Conservation (phyloP, 2,797 vertebrate species). For the Poeciliopsis turneri region DNA sequence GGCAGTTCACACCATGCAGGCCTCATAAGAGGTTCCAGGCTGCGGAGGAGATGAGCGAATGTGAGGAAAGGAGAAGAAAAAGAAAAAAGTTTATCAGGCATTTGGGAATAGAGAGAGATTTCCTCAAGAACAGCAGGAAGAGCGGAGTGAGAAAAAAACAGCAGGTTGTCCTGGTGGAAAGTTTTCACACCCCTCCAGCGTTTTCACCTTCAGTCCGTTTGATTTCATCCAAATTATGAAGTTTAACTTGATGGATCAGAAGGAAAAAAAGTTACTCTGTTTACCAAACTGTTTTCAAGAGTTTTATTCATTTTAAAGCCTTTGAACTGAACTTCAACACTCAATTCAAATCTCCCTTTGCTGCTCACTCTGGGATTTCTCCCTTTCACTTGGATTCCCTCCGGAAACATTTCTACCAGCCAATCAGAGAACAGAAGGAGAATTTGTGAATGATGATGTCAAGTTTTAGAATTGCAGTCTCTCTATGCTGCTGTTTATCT, state of each 20-base stretch:
- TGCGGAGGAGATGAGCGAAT: slow-evolving; percentile 42
- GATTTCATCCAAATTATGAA: background rate
- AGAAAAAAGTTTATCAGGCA: slow-evolving; percentile 41
- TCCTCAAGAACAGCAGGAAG: slow-evolving; percentile 34
- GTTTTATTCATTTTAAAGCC: background rate
- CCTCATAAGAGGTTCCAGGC: slow-evolving; percentile 62
- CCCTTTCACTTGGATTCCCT: too few relatives aligned
- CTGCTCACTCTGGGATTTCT: too few relatives aligned
- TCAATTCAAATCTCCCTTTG: too few relatives aligned
- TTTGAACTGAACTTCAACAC: background rate
- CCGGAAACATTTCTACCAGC: too few relatives aligned
- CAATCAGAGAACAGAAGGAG: too few relatives aligned
- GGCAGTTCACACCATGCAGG: slow-evolving; percentile 69
- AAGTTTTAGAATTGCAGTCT: too few relatives aligned
- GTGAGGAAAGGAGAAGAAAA: slow-evolving; percentile 9
- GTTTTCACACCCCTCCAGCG: background rate
- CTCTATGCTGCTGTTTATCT: too few relatives aligned
- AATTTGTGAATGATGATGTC: too few relatives aligned
- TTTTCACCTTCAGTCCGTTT: background rate
- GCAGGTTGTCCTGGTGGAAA: slow-evolving; percentile 1
- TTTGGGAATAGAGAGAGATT: slow-evolving; percentile 61
- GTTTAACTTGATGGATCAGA: background rate
- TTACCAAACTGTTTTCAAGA: background rate
- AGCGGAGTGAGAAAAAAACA: slow-evolving; percentile 20
- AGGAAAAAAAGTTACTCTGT: background rate